Conservation (phyloP, 2,113 vertebrate genomes). For the Siniperca chuatsi region DNA sequence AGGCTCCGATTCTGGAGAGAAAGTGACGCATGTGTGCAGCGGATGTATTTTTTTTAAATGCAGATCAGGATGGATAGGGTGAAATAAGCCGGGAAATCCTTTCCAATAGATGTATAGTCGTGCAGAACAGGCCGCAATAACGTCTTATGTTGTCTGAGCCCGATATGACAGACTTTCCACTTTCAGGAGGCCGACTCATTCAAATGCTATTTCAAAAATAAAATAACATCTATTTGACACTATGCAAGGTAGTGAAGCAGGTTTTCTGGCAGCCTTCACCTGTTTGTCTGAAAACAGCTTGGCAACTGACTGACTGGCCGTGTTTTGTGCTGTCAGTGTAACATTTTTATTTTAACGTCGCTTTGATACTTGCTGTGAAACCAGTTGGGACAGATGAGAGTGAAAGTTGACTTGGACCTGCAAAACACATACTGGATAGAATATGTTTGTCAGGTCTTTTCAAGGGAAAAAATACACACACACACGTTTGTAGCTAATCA, state of each 20-base stretch:
- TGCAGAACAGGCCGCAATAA: not conserved
- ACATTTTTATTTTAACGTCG: not conserved
- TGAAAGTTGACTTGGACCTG: constrained; percentile 5
- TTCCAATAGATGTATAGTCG: not conserved
- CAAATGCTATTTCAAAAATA: constrained; percentile 13
- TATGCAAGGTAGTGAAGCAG: not conserved
- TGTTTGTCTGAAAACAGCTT: constrained; percentile 14
- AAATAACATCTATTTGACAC: constrained; percentile 2
- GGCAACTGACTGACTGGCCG: constrained; percentile 19
- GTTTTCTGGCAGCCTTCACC: constrained; percentile 16
- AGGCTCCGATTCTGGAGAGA: constrained; percentile 9
- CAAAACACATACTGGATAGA: too few species aligned
- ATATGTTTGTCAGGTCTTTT: not conserved
- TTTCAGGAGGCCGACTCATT: not conserved
- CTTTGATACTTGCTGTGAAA: constrained; percentile 19
- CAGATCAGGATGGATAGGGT: constrained; percentile 30
- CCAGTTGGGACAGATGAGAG: constrained; percentile 4
- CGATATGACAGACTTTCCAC: not conserved
- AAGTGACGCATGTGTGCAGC: not conserved
- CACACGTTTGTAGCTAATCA: not conserved
- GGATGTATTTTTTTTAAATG: constrained; percentile 9
- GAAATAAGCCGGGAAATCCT: constrained; percentile 21
- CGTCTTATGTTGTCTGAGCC: not conserved
- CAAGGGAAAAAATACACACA: not conserved
- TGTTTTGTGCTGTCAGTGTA: constrained; percentile 16